Percentiles rank a stretch among this genome's conserved stretches.
These are phyloP conservation scores for Agrochola lota DNA, from an alignment of 2,888 invertebrate genomes.

Conservation along the genomic window DNA sequence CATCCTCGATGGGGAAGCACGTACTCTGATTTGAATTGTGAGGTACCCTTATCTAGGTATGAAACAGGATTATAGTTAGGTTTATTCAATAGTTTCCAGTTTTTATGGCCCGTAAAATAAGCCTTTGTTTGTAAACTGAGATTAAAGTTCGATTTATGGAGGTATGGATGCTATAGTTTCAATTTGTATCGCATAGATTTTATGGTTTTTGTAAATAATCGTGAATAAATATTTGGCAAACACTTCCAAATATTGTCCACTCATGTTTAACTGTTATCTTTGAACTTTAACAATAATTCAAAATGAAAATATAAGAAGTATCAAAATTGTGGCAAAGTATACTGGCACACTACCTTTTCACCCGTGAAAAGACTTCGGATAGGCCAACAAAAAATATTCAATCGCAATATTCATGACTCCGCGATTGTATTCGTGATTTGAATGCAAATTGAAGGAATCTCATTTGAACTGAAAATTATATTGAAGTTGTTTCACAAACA, in stretches of 20 bases:
- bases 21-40: constrained; percentile 73
- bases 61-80: constrained; percentile 43
- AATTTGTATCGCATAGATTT: constrained; percentile 14
- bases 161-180: constrained; percentile 26
- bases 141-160: constrained; percentile 47
- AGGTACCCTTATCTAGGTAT: constrained; percentile 63
- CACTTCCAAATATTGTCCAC: not conserved
- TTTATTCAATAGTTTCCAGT: constrained; percentile 45
- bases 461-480: constrained; percentile 78
- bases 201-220: not conserved
- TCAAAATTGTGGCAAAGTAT: constrained; percentile 50
- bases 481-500: constrained; percentile 75
- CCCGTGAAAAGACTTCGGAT: constrained; percentile 62
- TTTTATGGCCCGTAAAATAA: constrained; percentile 38
- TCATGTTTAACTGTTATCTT: not conserved
- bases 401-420: constrained; percentile 75
- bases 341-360: constrained; percentile 57
- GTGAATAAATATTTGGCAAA: not conserved
- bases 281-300: constrained; percentile 20
- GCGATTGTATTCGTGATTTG: constrained; percentile 76
- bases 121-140: constrained; percentile 18
- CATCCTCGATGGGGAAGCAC: constrained; percentile 81
- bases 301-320: constrained; percentile 40
- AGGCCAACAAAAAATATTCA: constrained; percentile 71
- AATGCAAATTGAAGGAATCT: constrained; percentile 77